Conservation (phyloP, 2,113 vertebrate genomes). For the Antennarius striatus region DNA sequence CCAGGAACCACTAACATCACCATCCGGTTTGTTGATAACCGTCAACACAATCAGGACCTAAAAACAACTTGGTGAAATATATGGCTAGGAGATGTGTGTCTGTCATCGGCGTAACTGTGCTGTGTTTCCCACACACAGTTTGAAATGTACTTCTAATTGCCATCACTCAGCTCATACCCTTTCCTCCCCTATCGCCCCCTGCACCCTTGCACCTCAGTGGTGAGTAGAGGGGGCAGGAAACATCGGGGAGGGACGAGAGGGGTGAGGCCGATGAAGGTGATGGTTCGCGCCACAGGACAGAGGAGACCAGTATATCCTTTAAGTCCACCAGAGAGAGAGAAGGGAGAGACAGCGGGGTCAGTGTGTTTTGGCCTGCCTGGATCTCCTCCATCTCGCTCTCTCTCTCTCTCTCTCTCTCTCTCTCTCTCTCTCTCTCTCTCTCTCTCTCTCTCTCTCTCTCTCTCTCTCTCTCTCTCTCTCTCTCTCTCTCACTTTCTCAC, state of each 20-base stretch:
- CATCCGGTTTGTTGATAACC: too few species aligned
- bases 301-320: slow-evolving; percentile 77
- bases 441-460: slow-evolving; percentile 26
- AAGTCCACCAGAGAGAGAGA: slow-evolving; percentile 46
- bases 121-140: slow-evolving; percentile 48
- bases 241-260: slow-evolving; percentile 27
- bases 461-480: slow-evolving; percentile 32
- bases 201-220: slow-evolving; percentile 39
- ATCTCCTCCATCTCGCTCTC: slow-evolving; percentile 45
- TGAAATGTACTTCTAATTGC: slow-evolving; percentile 56
- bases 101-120: neutral
- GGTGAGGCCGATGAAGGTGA: slow-evolving; percentile 46
- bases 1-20: too few species aligned
- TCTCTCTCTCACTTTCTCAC: slow-evolving; percentile 24
- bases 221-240: slow-evolving; percentile 47
- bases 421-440: slow-evolving; percentile 33
- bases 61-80: neutral
- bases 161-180: slow-evolving; percentile 35
- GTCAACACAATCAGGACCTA: too few species aligned
- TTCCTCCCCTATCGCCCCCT: slow-evolving; percentile 8
- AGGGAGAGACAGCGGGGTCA: slow-evolving; percentile 72
- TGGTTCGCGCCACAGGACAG: slow-evolving; percentile 48
- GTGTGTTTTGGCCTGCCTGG: slow-evolving; percentile 74
- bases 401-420: slow-evolving; percentile 25
- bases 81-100: neutral